Evolutionary conservation across 2,888 invertebrate species (phyloP), one percentile per base, ranked within the genome.

Genomic region (Diarsia mendica): DNA sequence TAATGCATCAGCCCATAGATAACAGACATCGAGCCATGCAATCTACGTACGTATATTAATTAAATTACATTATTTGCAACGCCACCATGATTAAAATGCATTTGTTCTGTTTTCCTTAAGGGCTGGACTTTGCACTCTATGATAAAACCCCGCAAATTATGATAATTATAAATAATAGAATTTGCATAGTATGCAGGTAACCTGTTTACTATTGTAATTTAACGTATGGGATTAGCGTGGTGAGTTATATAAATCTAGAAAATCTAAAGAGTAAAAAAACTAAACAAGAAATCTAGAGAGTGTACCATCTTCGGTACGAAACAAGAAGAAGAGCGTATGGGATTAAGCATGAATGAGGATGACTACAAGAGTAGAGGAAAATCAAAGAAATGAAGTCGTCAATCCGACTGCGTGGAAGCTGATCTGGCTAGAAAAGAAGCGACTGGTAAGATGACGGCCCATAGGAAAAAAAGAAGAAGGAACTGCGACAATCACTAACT

Each of bases 31-130:
- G n/a, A n/a, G n/a, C n/a, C n/a, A n/a, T n/a, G n/a, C n/a, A n/a
- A n/a, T n/a, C n/a, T n/a, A n/a, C n/a, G n/a, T n/a, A n/a, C n/a
- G n/a, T n/a, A n/a, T n/a, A n/a, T n/a, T n/a, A 63, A 55, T 67
- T 78, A 65, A 39, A 23, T 39, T 48, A 55, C 76, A n/a, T 71
- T 77, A 67, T 60, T 79, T 48, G n/a, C 48, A 60, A 72, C 2
- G 67, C 20, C 4, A 39, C 39, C 61, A 58, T 74, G 18, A 33
- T 60, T 49, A 13, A 71, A 67, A 79, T 68, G 39, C 39, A 60
- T 65, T 39, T 68, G 33, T 80, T 58, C 28, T n/a, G 53, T 80
- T 80, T 80, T 81, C 64, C 80, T 70, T 53, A 46, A 39, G n/a
- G 3, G 13, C 13, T 64, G 67, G 28, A 80, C 81, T 80, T 80